These are phyloP conservation scores for Lepidurus packardi DNA, from an alignment of 1,140 invertebrate genomes.

Conservation along the genomic window DNA sequence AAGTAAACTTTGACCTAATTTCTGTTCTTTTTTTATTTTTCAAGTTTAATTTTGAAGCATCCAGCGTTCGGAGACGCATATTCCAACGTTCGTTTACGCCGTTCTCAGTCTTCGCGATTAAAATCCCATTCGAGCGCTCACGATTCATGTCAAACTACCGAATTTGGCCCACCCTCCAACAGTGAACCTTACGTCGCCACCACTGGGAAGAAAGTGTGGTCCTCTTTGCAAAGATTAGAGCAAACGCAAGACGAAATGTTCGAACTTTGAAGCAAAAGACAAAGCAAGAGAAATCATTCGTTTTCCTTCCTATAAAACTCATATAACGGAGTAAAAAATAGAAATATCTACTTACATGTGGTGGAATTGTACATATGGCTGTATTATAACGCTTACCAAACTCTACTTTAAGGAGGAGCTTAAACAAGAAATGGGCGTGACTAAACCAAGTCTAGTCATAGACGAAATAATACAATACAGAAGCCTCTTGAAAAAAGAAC, in stretches of 20 bases:
- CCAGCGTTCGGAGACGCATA: background rate
- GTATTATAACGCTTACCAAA: slow-evolving; percentile 18
- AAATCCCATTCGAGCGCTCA: background rate
- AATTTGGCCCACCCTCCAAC: background rate
- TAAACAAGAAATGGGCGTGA: background rate
- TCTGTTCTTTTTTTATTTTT: background rate
- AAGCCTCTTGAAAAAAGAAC: background rate
- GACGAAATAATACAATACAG: background rate
- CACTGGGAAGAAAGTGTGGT: slow-evolving; percentile 1
- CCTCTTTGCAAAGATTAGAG: background rate
- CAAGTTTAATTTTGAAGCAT: background rate
- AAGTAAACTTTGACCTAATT: background rate
- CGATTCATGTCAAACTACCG: background rate
- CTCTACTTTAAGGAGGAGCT: background rate
- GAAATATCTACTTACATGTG: background rate
- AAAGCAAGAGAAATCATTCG: background rate
- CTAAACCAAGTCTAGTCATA: background rate
- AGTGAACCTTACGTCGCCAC: background rate
- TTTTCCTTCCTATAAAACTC: background rate
- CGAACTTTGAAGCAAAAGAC: background rate
- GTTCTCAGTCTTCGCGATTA: background rate
- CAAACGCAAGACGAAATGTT: slow-evolving; percentile 14
- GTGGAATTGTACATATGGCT: slow-evolving; percentile 14
- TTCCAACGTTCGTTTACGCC: background rate
- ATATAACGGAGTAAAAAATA: background rate